Percentiles rank a stretch among this genome's conserved stretches.
Conservation (phyloP, 2,113 vertebrate species). For the Callionymus lyra region DNA sequence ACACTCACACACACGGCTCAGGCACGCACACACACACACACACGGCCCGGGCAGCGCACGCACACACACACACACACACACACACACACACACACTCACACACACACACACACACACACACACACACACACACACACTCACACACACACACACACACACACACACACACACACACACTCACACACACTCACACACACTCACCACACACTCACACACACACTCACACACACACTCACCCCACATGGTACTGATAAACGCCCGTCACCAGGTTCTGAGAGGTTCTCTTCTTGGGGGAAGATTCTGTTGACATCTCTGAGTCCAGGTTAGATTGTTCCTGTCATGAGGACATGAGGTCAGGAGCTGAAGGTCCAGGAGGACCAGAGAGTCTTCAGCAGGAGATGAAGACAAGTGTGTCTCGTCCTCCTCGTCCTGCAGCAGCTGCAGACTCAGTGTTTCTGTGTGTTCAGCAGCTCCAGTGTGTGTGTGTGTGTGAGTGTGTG, state of each 20-base stretch:
- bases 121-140: no score
- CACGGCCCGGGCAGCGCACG: no score
- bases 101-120: no score
- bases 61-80: no score
- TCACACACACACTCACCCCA: constrained; percentile 75
- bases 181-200: no score
- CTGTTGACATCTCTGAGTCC: constrained; percentile 62
- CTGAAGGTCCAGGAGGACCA: constrained; percentile 23
- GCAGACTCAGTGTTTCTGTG: constrained; percentile 45
- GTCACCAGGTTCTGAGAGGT: constrained; percentile 67
- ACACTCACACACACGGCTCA: no score
- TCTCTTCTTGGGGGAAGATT: constrained; percentile 58
- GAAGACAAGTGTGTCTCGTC: no score
- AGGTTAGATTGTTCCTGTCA: constrained; percentile 42
- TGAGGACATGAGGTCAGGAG: constrained; percentile 44
- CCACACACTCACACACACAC: no score
- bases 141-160: no score
- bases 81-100: no score
- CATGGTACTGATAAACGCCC: constrained; percentile 62
- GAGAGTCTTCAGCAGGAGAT: constrained; percentile 20
- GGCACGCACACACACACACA: no score
- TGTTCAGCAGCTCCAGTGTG: constrained; percentile 51
- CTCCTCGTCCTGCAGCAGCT: constrained; percentile 31
- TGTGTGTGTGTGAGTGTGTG: constrained; percentile 14
- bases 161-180: no score